Evolutionary conservation across 53 echinoderm and acorn worm genomes (phyloP).

Genomic region (Henricia sp.): DNA sequence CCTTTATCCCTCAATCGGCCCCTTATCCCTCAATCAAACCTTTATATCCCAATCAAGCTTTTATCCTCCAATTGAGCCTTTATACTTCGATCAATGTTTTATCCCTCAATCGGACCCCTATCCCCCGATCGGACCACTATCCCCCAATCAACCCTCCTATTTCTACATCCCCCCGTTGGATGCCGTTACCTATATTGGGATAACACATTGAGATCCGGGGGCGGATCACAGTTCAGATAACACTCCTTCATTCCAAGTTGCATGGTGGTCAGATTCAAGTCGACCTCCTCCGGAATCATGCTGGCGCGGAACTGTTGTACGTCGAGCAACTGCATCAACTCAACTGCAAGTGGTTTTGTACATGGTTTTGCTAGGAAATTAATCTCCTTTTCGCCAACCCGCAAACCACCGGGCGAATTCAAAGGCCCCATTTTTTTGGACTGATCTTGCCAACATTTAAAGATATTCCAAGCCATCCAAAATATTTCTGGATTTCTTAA

Average conservation of each 20-base stretch:
- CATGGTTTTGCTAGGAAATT: background rate
- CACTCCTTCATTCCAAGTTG: constrained; percentile 31
- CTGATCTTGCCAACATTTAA: background rate
- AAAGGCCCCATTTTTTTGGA: too few relatives aligned
- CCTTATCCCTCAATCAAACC: too few relatives aligned
- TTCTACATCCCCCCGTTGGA: background rate
- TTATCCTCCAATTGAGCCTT: too few relatives aligned
- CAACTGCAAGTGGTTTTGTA: background rate
- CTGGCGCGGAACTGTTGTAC: constrained; percentile 34
- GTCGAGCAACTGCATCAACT: constrained; percentile 47
- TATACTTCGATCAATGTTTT: too few relatives aligned
- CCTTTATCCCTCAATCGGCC: too few relatives aligned
- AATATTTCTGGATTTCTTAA: background rate
- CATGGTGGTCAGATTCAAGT: constrained; percentile 28
- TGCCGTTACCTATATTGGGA: constrained; percentile 43
- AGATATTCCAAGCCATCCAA: constrained; percentile 3
- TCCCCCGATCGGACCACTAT: too few relatives aligned
- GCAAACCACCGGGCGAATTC: background rate
- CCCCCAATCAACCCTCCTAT: too few relatives aligned
- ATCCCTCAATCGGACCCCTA: too few relatives aligned
- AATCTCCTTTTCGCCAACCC: background rate
- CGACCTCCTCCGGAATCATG: constrained; percentile 8
- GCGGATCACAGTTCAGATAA: constrained; percentile 38
- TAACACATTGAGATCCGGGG: constrained; percentile 57
- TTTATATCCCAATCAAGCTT: too few relatives aligned